These are phyloP conservation scores for Mesorhabditis belari DNA, from an alignment of 2,888 invertebrate species.

Conservation along the genomic window DNA sequence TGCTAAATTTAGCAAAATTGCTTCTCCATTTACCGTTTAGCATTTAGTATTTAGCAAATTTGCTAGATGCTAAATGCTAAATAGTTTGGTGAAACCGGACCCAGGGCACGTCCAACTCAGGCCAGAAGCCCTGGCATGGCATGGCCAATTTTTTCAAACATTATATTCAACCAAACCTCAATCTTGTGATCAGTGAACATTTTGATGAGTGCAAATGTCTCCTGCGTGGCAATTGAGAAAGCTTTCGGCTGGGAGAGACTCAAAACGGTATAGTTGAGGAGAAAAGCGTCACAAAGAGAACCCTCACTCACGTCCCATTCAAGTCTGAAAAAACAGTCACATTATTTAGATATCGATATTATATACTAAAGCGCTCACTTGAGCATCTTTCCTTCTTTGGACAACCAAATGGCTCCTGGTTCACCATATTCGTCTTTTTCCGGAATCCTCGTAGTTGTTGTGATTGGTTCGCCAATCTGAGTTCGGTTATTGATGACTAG, in stretches of 20 bases:
- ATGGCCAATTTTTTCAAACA: too few species aligned
- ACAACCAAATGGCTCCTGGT: slow-evolving; percentile 15
- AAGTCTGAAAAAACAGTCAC: slow-evolving; percentile 21
- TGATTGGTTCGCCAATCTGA: too few species aligned
- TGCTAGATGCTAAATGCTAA: too few species aligned
- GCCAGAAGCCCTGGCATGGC: too few species aligned
- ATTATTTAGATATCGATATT: background rate
- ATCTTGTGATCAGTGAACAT: slow-evolving; percentile 43
- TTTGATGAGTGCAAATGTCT: slow-evolving; percentile 24
- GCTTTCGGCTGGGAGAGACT: slow-evolving; percentile 25
- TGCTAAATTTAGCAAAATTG: too few species aligned
- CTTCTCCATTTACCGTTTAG: too few species aligned
- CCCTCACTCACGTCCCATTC: slow-evolving; percentile 44
- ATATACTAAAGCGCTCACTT: slow-evolving; percentile 1
- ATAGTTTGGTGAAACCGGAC: too few species aligned
- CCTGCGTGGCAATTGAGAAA: slow-evolving; percentile 28
- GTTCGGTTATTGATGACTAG: too few species aligned
- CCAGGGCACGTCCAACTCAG: too few species aligned
- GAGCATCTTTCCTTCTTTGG: slow-evolving; percentile 15
- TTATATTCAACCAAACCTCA: slow-evolving; percentile 25
- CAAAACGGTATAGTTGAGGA: slow-evolving; percentile 45
- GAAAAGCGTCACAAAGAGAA: slow-evolving; percentile 43
- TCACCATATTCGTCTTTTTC: too few species aligned
- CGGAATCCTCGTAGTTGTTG: too few species aligned
- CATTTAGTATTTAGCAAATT: too few species aligned